phyloP scores from a whole-genome alignment of 2,888 invertebrate genomes.

The Dyspetes luteomarginatus region DNA sequence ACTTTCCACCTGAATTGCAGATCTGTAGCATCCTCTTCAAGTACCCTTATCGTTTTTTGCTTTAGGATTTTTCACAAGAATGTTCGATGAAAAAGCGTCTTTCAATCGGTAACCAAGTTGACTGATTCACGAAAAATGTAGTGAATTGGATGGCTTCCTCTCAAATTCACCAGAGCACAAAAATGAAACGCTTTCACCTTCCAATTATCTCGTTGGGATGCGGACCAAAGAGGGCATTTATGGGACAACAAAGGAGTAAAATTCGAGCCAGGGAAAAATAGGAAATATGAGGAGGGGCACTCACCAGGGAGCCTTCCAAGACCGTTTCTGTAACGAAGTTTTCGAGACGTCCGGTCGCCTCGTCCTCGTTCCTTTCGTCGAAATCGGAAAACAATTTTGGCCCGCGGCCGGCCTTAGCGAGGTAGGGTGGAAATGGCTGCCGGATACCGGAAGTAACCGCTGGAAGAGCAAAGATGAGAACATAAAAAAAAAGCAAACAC shows the following conservation, averaged over 20 bases:
- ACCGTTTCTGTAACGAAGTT: slow-evolving; percentile 55
- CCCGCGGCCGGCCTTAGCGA: slow-evolving; percentile 43
- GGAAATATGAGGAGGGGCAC: not conserved
- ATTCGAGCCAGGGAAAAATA: not conserved
- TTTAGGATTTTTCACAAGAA: too few species aligned
- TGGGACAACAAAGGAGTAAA: slow-evolving; percentile 16
- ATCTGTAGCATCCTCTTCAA: too few species aligned
- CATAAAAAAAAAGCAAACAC: slow-evolving; percentile 53
- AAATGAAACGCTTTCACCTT: slow-evolving; percentile 3
- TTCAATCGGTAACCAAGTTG: too few species aligned
- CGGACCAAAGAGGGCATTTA: slow-evolving; percentile 3
- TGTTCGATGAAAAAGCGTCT: too few species aligned
- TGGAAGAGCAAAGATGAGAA: slow-evolving; percentile 26
- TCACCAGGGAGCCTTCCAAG: slow-evolving; percentile 7
- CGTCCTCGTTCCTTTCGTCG: slow-evolving; percentile 61
- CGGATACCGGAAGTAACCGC: slow-evolving; percentile 56
- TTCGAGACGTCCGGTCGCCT: slow-evolving; percentile 51
- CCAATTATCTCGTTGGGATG: slow-evolving; percentile 42
- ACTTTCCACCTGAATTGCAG: too few species aligned
- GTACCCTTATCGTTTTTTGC: too few species aligned
- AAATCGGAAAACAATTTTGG: slow-evolving; percentile 76
- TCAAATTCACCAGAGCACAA: not conserved
- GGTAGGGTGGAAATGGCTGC: slow-evolving; percentile 48
- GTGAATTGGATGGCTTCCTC: not conserved
- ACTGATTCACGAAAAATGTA: too few species aligned